Evolutionary conservation across 2,888 invertebrate genomes (phyloP).

Genomic region (Heliconius sara): DNA sequence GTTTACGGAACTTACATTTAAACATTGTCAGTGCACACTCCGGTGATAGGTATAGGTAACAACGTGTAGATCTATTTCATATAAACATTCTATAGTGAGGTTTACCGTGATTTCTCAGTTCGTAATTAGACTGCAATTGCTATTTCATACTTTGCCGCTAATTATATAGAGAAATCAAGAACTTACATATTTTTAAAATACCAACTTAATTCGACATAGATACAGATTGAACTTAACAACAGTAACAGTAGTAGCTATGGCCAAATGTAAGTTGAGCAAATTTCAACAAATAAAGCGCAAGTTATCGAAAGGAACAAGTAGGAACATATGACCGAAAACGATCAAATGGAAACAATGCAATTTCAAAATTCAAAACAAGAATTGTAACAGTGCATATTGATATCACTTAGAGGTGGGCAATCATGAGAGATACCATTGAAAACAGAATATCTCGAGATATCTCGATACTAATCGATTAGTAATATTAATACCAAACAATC

Average conservation of each 20-base stretch:
- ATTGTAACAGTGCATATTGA: conserved; percentile 69
- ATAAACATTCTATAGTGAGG: conserved; percentile 35
- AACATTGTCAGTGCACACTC: conserved; percentile 49
- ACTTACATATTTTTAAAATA: not conserved
- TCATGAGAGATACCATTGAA: conserved; percentile 24
- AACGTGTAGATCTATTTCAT: conserved; percentile 45
- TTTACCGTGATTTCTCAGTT: conserved; percentile 45
- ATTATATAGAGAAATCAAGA: conserved; percentile 39
- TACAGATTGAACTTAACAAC: conserved; percentile 40
- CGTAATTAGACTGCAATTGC: conserved; percentile 45
- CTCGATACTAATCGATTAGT: conserved; percentile 22
- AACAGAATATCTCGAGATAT: conserved; percentile 22
- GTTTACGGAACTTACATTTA: conserved; percentile 39
- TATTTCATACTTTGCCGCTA: conserved; percentile 23
- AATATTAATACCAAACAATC: conserved; percentile 23
- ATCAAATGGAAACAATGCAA: conserved; percentile 62
- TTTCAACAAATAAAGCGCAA: conserved; percentile 73
- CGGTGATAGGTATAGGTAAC: conserved; percentile 69
- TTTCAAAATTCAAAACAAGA: conserved; percentile 69
- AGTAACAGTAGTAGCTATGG: conserved; percentile 58
- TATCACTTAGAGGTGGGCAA: conserved; percentile 38
- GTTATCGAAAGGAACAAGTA: conserved; percentile 71
- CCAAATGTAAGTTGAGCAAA: conserved; percentile 78
- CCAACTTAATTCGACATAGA: not conserved
- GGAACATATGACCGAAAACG: conserved; percentile 76